These are phyloP conservation scores for Chrysodeixis includens DNA, from an alignment of 2,888 invertebrate genomes.

Conservation along the genomic window DNA sequence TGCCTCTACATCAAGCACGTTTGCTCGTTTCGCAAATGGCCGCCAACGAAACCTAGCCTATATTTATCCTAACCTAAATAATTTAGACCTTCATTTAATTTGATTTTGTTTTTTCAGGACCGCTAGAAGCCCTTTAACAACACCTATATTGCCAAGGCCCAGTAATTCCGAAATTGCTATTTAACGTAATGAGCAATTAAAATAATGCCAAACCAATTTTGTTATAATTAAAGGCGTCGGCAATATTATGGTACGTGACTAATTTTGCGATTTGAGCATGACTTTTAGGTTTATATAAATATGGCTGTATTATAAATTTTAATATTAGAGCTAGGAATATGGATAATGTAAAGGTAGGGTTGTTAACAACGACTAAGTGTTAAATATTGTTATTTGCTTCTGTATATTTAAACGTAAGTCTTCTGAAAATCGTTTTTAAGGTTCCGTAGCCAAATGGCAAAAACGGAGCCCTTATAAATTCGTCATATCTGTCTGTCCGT, in stretches of 20 bases:
- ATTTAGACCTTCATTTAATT: not conserved
- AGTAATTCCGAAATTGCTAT: not conserved
- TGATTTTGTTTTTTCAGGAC: conserved; percentile 2
- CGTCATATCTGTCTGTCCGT: too few relatives aligned
- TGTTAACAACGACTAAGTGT: too few relatives aligned
- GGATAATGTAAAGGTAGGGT: too few relatives aligned
- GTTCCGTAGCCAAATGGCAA: too few relatives aligned
- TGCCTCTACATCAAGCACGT: not conserved
- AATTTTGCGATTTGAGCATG: not conserved
- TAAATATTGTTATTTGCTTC: too few relatives aligned
- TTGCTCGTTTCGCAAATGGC: not conserved
- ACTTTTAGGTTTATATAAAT: not conserved
- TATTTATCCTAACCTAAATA: not conserved
- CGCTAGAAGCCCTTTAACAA: not conserved
- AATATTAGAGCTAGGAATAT: too few relatives aligned
- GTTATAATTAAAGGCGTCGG: not conserved
- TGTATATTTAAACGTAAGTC: too few relatives aligned
- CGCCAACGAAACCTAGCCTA: not conserved
- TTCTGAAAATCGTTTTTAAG: too few relatives aligned
- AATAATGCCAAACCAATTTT: not conserved
- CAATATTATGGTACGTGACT: conserved; percentile 1
- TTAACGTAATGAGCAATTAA: conserved; percentile 4
- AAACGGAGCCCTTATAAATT: too few relatives aligned
- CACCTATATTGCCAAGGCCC: not conserved
- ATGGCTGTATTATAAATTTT: not conserved